Conservation (phyloP, 2,888 invertebrate species). For the Oegoconia quadripuncta region DNA sequence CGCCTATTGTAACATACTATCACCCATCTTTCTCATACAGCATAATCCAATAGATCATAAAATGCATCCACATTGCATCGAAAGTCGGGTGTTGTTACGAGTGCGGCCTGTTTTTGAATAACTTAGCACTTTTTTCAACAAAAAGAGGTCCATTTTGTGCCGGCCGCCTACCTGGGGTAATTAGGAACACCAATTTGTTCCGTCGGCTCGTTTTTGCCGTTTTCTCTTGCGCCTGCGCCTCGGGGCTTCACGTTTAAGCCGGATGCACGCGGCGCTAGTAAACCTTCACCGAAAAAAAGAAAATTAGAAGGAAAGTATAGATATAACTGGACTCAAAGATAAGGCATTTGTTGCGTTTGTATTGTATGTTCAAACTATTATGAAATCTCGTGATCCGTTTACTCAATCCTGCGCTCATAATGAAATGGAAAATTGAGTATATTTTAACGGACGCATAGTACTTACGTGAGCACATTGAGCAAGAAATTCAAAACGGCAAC, state of each 20-base stretch:
- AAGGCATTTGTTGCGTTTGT: no score
- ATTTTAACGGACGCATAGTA: no score
- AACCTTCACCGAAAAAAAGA: background rate
- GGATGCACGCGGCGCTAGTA: background rate
- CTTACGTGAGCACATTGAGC: no score
- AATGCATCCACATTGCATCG: background rate
- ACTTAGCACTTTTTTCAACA: conserved; percentile 49
- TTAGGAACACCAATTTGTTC: conserved; percentile 58
- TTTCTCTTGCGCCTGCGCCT: conserved; percentile 28
- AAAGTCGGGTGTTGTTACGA: no score
- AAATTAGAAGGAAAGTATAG: background rate
- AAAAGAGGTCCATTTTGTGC: conserved; percentile 30
- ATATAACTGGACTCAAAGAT: no score
- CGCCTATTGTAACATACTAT: no score
- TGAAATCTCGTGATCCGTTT: no score
- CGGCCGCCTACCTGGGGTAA: conserved; percentile 62
- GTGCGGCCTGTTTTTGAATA: conserved; percentile 44
- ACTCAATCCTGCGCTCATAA: no score
- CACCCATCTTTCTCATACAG: no score
- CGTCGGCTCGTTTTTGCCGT: conserved; percentile 36
- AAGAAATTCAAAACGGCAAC: no score
- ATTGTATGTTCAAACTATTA: no score
- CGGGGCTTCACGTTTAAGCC: conserved; percentile 3
- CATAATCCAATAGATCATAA: background rate
- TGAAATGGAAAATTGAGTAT: no score